Percentiles rank a stretch among this genome's conserved stretches.
Conservation (phyloP, 2,797 vertebrate species). For the Sebastes paucispinis region DNA sequence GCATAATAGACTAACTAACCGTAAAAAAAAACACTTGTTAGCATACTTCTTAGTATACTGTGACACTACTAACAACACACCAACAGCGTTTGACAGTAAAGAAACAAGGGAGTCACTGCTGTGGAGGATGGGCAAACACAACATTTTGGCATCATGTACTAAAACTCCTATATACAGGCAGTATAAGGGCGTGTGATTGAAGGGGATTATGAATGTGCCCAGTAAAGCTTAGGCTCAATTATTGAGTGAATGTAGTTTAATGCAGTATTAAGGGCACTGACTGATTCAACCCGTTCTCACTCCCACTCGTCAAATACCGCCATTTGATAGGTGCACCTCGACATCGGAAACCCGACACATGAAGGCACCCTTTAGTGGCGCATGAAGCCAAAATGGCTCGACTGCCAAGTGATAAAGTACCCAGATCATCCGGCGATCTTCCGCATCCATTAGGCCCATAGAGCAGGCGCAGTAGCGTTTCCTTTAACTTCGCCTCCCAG, state of each 20-base stretch:
- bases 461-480: too few relatives aligned
- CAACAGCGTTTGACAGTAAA: constrained; percentile 18
- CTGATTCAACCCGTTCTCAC: not conserved
- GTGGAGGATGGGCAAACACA: not conserved
- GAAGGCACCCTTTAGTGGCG: too few relatives aligned
- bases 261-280: constrained; percentile 30
- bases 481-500: too few relatives aligned
- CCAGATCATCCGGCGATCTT: too few relatives aligned
- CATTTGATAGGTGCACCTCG: too few relatives aligned
- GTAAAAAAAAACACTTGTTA: constrained; percentile 64
- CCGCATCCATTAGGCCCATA: too few relatives aligned
- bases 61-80: constrained; percentile 38
- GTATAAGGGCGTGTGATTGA: not conserved
- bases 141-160: not conserved
- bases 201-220: constrained; percentile 20
- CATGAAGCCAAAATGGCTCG: too few relatives aligned
- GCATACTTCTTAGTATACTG: constrained; percentile 33
- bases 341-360: too few relatives aligned
- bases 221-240: constrained; percentile 16
- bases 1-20: constrained; percentile 65
- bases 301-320: too few relatives aligned
- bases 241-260: constrained; percentile 28
- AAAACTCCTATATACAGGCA: not conserved
- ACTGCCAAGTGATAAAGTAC: too few relatives aligned
- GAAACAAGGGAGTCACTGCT: constrained; percentile 15